Percentiles rank a stretch among this genome's conserved stretches.
phyloP scores from a whole-genome alignment of 1,140 invertebrate genomes.

The Camponotus vicinus region DNA sequence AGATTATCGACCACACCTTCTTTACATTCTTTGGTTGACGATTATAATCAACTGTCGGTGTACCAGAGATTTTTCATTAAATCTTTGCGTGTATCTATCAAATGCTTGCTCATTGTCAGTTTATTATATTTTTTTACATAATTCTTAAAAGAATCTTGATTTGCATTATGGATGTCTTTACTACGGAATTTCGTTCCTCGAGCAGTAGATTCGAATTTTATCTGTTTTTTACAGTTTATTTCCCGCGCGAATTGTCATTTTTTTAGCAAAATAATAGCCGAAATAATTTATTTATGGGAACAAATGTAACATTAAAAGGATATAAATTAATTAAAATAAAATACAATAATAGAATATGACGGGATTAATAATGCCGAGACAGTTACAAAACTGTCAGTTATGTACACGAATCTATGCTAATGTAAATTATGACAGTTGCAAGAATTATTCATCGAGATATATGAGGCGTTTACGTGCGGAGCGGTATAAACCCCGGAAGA shows the following conservation, averaged over 20 bases:
- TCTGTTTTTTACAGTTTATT: not conserved
- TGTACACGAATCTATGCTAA: not conserved
- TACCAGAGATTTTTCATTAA: constrained; percentile 34
- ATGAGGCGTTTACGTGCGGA: constrained; percentile 29
- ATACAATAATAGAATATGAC: not conserved
- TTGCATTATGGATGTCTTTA: not conserved
- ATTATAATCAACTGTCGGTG: constrained; percentile 55
- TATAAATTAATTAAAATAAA: not conserved
- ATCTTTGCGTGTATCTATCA: constrained; percentile 28
- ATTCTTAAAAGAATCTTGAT: not conserved
- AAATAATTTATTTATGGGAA: not conserved
- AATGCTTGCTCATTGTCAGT: constrained; percentile 40
- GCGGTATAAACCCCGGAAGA: constrained; percentile 50
- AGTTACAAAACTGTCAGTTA: constrained; percentile 1
- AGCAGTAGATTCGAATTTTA: not conserved
- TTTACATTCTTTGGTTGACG: constrained; percentile 66
- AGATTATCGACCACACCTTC: constrained; percentile 62
- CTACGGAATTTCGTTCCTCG: not conserved
- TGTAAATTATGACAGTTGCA: not conserved
- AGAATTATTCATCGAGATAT: constrained; percentile 45
- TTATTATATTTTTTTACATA: constrained; percentile 44
- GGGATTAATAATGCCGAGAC: not conserved
- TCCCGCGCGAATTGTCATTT: not conserved
- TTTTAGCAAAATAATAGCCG: too few relatives aligned
- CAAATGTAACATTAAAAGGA: not conserved